phyloP scores from a whole-genome alignment of 2,888 invertebrate genomes.

The Synanthedon tipuliformis region DNA sequence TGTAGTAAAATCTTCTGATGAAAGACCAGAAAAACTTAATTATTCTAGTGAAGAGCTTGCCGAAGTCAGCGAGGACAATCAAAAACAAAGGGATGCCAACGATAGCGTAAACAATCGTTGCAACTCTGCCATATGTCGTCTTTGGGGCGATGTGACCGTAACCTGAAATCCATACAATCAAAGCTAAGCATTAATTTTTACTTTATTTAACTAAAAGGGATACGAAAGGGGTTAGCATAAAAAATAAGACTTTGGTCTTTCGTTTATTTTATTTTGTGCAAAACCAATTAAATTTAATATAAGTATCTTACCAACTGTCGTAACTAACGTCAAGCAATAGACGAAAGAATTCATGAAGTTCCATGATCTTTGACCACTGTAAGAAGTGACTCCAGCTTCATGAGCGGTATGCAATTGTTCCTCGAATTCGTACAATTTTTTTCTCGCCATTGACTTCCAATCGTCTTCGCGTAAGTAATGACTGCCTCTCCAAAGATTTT shows the following conservation, averaged over 20 bases:
- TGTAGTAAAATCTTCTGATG: constrained; percentile 85
- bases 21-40: constrained; percentile 93
- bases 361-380: constrained; percentile 88
- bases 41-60: constrained; percentile 89
- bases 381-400: constrained; percentile 85
- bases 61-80: constrained; percentile 93
- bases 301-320: constrained; percentile 84
- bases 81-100: constrained; percentile 96
- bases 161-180: constrained; percentile 69
- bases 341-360: constrained; percentile 88
- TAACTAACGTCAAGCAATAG: constrained; percentile 87
- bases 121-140: constrained; percentile 84
- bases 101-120: constrained; percentile 93
- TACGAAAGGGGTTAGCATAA: neutral
- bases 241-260: neutral
- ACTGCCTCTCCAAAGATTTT: constrained; percentile 83
- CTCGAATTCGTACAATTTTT: constrained; percentile 85
- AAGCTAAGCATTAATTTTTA: neutral
- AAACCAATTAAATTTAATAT: neutral
- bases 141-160: constrained; percentile 97
- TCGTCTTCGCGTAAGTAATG: constrained; percentile 88
- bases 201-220: neutral
- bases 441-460: constrained; percentile 88
- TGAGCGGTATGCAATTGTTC: constrained; percentile 86
- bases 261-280: no score